These are phyloP conservation scores for Lucilia sericata DNA, from an alignment of 1,140 invertebrate genomes.

Conservation along the genomic window DNA sequence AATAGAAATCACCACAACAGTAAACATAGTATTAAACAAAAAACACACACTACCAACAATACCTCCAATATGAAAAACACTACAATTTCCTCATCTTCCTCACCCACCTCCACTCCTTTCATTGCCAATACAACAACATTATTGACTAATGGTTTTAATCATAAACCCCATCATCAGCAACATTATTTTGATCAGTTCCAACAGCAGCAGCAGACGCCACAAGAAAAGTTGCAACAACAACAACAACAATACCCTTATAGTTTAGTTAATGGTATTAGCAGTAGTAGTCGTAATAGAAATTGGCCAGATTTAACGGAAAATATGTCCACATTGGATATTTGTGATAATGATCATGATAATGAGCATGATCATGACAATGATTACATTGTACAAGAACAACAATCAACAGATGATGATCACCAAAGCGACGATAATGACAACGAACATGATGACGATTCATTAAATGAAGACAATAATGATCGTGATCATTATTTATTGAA, in stretches of 20 bases:
- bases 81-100: neutral
- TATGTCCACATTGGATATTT: slow-evolving; percentile 58
- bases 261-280: slow-evolving; percentile 26
- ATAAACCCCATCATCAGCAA: slow-evolving; percentile 33
- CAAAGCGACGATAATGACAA: slow-evolving; percentile 46
- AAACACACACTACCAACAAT: neutral
- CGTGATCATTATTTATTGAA: neutral
- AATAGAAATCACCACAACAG: neutral
- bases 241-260: slow-evolving; percentile 42
- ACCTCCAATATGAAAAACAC: neutral
- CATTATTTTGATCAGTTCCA: neutral
- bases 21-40: neutral
- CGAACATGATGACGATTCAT: neutral
- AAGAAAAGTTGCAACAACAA: slow-evolving; percentile 16
- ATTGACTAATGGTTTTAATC: slow-evolving; percentile 23
- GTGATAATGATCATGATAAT: slow-evolving; percentile 57
- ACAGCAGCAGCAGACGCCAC: neutral
- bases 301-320: slow-evolving; percentile 20
- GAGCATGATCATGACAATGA: slow-evolving; percentile 31
- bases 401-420: slow-evolving; percentile 40
- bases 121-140: neutral
- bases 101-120: neutral
- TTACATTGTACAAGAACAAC: slow-evolving; percentile 1
- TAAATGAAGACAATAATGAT: neutral
- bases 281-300: slow-evolving; percentile 17